Conservation (phyloP, 2,113 vertebrate genomes). For the Leptodactylus fuscus region DNA sequence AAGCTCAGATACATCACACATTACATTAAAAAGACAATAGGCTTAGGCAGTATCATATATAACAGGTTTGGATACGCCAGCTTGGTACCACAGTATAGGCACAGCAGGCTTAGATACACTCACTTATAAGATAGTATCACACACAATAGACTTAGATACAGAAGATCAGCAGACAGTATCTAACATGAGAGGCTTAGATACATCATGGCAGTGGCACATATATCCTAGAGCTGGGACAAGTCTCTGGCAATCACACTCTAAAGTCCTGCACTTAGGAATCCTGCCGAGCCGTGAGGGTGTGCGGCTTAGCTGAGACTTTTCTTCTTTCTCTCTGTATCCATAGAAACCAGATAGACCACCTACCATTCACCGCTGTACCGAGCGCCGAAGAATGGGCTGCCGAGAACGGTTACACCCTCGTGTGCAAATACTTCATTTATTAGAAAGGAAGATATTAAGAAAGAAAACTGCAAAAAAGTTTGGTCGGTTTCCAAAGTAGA, state of each 20-base stretch:
- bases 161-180: too few species aligned
- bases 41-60: background rate
- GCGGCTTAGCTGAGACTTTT: constrained; percentile 62
- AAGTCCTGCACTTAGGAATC: constrained; percentile 58
- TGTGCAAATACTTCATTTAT: constrained; percentile 68
- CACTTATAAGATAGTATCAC: background rate
- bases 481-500: constrained; percentile 68
- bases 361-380: constrained; percentile 64
- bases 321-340: constrained; percentile 67
- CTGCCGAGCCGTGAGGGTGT: constrained; percentile 57
- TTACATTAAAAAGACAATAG: too few species aligned
- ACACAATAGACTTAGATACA: background rate
- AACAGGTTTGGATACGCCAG: background rate
- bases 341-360: constrained; percentile 71
- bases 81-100: background rate
- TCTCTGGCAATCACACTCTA: background rate
- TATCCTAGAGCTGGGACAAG: background rate
- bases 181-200: too few species aligned
- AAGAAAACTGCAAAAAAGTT: constrained; percentile 28
- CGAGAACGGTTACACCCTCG: constrained; percentile 65
- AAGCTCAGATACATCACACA: too few species aligned
- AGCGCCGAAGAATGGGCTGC: constrained; percentile 59
- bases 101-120: background rate
- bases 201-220: background rate
- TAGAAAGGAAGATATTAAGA: constrained; percentile 68